Evolutionary conservation across 92 coral and sea anemone genomes (phyloP).

Genomic region (Umimayanthus chanpuru): DNA sequence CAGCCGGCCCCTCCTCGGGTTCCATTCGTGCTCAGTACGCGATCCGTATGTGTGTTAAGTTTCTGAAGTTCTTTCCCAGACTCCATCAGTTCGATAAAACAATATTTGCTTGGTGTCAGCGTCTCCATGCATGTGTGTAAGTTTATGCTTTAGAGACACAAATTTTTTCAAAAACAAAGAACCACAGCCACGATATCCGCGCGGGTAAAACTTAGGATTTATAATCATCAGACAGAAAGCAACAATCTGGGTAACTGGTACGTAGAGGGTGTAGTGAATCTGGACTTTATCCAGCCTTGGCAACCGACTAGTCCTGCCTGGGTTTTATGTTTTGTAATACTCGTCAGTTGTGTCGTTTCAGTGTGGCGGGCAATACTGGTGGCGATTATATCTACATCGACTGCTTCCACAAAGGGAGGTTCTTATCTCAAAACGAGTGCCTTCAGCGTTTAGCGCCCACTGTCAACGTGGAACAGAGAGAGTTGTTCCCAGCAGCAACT

Average conservation of each 20-base stretch:
- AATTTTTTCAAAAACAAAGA: no score
- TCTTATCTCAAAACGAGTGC: conserved; percentile 64
- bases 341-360: conserved; percentile 8
- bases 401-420: conserved; percentile 74
- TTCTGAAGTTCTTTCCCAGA: background rate
- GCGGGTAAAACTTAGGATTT: no score
- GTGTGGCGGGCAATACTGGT: conserved; percentile 42
- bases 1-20: background rate
- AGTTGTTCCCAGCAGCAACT: conserved; percentile 56
- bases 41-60: background rate
- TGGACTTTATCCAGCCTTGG: no score
- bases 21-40: background rate
- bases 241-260: no score
- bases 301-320: background rate
- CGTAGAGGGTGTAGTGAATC: no score
- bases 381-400: conserved; percentile 71
- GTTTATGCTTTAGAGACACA: no score
- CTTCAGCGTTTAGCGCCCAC: conserved; percentile 45
- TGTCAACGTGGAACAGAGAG: background rate
- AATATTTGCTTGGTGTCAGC: no score
- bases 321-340: background rate
- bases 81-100: background rate
- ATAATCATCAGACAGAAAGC: no score
- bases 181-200: no score
- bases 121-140: no score